A percentile compares a stretch with the other conserved stretches of the same genome.
Conservation (phyloP, 2,888 invertebrate species). For the Brachyopa scutellaris region DNA sequence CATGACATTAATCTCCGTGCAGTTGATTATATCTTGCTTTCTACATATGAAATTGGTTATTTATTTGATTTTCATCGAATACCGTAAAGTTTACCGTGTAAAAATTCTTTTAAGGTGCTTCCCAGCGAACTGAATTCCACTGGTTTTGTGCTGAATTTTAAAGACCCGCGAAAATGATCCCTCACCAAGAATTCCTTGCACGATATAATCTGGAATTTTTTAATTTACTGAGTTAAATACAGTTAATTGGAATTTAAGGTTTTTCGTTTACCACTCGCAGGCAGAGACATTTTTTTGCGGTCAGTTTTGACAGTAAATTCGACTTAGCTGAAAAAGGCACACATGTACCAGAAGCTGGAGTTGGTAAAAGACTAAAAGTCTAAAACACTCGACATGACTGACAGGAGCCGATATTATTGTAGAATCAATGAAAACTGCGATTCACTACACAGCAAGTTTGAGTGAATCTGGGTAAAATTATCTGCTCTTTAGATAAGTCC, state of each 20-base stretch:
- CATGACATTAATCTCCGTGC: constrained; percentile 85
- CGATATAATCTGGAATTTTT: constrained; percentile 84
- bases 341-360: neutral
- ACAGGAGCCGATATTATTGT: no score
- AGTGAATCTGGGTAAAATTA: no score
- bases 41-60: constrained; percentile 75
- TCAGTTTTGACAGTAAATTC: constrained; percentile 7
- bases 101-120: constrained; percentile 86
- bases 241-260: no score
- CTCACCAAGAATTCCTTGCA: constrained; percentile 86
- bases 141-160: constrained; percentile 85
- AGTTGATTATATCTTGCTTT: constrained; percentile 82
- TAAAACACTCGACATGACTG: neutral
- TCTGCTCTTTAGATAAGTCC: no score
- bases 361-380: no score
- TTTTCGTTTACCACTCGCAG: no score
- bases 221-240: no score
- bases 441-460: no score
- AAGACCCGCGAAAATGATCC: constrained; percentile 88
- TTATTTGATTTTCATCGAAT: neutral
- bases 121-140: constrained; percentile 84
- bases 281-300: neutral
- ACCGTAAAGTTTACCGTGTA: constrained; percentile 81
- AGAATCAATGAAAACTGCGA: no score
- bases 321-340: neutral